Evolutionary conservation across 2,888 invertebrate species (phyloP).

Genomic region (Diarsia brunnea): DNA sequence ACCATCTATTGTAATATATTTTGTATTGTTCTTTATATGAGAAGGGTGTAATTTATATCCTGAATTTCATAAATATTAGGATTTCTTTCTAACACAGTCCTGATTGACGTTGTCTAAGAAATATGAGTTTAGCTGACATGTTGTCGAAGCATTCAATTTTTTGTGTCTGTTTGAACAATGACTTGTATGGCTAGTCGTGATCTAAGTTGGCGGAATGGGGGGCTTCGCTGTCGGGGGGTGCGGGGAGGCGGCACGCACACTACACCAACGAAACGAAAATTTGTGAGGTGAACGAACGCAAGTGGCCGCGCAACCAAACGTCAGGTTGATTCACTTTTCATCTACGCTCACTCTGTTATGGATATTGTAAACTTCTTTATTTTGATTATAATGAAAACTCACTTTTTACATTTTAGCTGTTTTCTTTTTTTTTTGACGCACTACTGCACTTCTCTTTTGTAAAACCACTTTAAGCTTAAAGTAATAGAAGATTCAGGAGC

Average conservation of each 20-base stretch:
- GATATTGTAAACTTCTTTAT: constrained; percentile 77
- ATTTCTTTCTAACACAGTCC: constrained; percentile 56
- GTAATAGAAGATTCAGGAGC: not conserved
- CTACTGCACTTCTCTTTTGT: constrained; percentile 29
- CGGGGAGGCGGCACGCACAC: constrained; percentile 78
- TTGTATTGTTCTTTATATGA: constrained; percentile 45
- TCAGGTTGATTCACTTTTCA: constrained; percentile 91
- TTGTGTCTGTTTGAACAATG: constrained; percentile 75
- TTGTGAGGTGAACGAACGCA: constrained; percentile 89
- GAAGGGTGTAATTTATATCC: constrained; percentile 50
- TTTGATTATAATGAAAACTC: constrained; percentile 80
- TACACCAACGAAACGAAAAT: constrained; percentile 90
- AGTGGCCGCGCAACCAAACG: constrained; percentile 88
- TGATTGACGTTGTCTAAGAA: constrained; percentile 69
- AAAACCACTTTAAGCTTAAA: not conserved
- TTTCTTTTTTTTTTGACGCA: constrained; percentile 51
- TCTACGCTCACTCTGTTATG: constrained; percentile 85
- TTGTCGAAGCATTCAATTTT: constrained; percentile 65
- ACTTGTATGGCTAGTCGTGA: constrained; percentile 79
- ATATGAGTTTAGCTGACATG: constrained; percentile 64
- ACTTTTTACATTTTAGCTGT: constrained; percentile 71
- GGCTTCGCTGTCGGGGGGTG: constrained; percentile 65
- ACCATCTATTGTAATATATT: constrained; percentile 55
- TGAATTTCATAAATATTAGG: constrained; percentile 68
- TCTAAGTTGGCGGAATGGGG: constrained; percentile 84